These are phyloP conservation scores for Zosterops borbonicus DNA, from an alignment of 2,113 vertebrate species.

Conservation along the genomic window DNA sequence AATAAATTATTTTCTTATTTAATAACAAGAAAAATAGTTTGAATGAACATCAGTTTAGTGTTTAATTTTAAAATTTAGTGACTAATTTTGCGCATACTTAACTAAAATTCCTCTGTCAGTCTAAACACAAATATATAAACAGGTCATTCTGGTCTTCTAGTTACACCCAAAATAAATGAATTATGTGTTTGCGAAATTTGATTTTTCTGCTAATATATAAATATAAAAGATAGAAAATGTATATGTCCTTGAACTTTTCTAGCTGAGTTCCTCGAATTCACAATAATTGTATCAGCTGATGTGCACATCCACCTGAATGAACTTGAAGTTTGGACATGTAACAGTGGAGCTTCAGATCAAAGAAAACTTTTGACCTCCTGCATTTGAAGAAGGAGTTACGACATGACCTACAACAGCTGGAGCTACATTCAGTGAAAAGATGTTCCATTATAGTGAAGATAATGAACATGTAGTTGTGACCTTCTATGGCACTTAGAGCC, in stretches of 20 bases:
- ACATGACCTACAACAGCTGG: neutral
- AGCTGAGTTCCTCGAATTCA: neutral
- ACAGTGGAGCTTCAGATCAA: neutral
- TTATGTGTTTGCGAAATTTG: accelerated
- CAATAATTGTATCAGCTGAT: neutral
- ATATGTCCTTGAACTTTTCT: neutral
- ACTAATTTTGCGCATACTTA: neutral
- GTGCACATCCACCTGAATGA: neutral
- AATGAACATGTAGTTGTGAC: neutral
- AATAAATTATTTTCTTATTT: neutral
- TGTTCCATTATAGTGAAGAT: neutral
- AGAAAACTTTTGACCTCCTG: neutral
- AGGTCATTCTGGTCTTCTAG: neutral
- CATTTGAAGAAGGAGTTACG: neutral
- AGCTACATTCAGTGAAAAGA: neutral
- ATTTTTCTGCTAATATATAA: neutral
- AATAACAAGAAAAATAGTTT: neutral
- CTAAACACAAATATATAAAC: neutral
- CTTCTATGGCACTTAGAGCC: neutral
- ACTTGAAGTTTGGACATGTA: neutral
- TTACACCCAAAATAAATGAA: neutral
- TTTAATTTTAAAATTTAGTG: neutral
- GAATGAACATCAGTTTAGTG: neutral
- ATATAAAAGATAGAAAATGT: neutral
- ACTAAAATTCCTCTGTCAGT: neutral